A percentile compares a stretch with the other conserved stretches of the same genome.
Conservation (phyloP, 2,888 invertebrate genomes). For the Colostygia pectinataria region DNA sequence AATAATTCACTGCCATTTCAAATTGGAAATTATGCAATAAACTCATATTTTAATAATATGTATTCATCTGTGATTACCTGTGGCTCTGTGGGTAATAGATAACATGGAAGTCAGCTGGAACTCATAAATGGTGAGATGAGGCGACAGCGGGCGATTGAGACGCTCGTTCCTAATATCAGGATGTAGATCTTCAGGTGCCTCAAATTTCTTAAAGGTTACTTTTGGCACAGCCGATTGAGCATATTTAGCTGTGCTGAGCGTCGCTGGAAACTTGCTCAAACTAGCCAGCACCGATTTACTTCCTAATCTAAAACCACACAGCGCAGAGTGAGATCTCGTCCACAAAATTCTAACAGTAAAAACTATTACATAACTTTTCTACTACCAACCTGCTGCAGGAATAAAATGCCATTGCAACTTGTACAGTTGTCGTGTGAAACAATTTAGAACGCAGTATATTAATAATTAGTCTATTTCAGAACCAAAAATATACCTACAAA, state of each 20-base stretch:
- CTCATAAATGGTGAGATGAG: constrained; percentile 93
- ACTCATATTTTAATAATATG: background rate
- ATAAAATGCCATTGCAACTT: constrained; percentile 69
- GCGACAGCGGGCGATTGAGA: constrained; percentile 91
- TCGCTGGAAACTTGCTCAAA: constrained; percentile 61
- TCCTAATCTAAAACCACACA: constrained; percentile 58
- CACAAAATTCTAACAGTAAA: no score
- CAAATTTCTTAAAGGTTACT: constrained; percentile 63
- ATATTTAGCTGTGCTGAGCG: constrained; percentile 57
- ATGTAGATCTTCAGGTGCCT: constrained; percentile 66
- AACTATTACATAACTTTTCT: constrained; percentile 69
- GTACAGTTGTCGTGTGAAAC: no score
- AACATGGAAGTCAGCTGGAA: constrained; percentile 90
- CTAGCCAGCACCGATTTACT: constrained; percentile 58
- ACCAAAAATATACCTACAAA: no score
- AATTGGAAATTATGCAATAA: no score
- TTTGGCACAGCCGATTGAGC: constrained; percentile 66
- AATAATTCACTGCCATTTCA: no score
- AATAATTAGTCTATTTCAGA: no score
- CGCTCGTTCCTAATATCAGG: constrained; percentile 88
- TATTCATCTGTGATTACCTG: constrained; percentile 77
- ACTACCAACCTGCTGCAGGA: constrained; percentile 66
- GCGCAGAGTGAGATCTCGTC: constrained; percentile 25
- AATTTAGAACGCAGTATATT: background rate
- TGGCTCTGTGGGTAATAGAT: constrained; percentile 92